A percentile compares a stretch with the other conserved stretches of the same genome.
Evolutionary conservation across 2,113 vertebrate species (phyloP).

Genomic region (Oreocharis arfaki): DNA sequence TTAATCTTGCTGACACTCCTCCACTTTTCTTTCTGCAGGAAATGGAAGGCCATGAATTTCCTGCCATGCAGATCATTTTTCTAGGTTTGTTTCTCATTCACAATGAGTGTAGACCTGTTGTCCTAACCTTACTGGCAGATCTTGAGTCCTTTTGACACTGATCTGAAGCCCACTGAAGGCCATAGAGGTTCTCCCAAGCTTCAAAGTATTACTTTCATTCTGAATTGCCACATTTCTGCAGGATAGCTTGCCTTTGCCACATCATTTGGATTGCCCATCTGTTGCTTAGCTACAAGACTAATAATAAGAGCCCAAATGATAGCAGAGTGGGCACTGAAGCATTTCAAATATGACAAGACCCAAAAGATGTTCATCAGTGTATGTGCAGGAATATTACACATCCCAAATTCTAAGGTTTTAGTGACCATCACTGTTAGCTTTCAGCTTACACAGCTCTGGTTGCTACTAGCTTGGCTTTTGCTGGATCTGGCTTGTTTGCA

Average conservation of each 20-base stretch:
- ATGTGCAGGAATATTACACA: neutral
- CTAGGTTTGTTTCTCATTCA: neutral
- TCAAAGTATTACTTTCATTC: neutral
- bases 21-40: neutral
- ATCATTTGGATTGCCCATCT: neutral
- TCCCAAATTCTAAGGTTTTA: neutral
- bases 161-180: neutral
- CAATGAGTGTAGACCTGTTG: neutral
- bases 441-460: neutral
- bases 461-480: neutral
- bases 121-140: neutral
- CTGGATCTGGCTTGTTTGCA: neutral
- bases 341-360: neutral
- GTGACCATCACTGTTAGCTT: neutral
- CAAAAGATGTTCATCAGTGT: neutral
- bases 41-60: neutral
- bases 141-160: neutral
- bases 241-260: neutral
- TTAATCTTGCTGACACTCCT: neutral
- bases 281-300: constrained; percentile 28
- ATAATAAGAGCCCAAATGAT: neutral
- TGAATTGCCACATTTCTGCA: neutral
- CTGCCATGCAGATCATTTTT: neutral
- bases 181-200: fast-evolving
- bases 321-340: neutral